Conservation (phyloP, 2,113 vertebrate genomes). For the Pongo pygmaeus region DNA sequence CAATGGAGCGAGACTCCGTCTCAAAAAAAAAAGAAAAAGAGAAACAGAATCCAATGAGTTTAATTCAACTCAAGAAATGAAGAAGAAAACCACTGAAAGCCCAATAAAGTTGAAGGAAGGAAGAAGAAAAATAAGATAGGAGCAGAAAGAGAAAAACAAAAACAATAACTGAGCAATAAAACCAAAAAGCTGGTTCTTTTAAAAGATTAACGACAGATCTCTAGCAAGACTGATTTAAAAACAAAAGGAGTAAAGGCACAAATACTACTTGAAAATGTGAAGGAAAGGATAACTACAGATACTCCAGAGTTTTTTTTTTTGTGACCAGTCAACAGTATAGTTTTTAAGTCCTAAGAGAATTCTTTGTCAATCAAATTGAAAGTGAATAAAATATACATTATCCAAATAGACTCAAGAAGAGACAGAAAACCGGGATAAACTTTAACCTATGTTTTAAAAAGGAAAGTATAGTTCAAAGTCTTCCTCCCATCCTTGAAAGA, state of each 20-base stretch:
- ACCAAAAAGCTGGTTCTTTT: background rate
- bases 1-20: no score
- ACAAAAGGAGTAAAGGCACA: background rate
- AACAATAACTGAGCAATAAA: background rate
- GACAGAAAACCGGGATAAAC: background rate
- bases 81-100: background rate
- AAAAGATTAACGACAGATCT: background rate
- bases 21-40: background rate
- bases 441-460: background rate
- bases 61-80: background rate
- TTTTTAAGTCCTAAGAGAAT: constrained; percentile 7
- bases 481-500: background rate
- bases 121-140: background rate
- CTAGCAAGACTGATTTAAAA: background rate
- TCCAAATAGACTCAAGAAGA: background rate
- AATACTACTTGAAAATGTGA: background rate
- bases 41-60: background rate
- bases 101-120: background rate
- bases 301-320: background rate
- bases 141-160: constrained; percentile 27
- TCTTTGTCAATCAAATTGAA: background rate
- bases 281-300: background rate
- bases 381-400: background rate
- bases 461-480: background rate
- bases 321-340: background rate